phyloP scores from a whole-genome alignment of 2,797 vertebrate species.

The Chloroceryle inda region DNA sequence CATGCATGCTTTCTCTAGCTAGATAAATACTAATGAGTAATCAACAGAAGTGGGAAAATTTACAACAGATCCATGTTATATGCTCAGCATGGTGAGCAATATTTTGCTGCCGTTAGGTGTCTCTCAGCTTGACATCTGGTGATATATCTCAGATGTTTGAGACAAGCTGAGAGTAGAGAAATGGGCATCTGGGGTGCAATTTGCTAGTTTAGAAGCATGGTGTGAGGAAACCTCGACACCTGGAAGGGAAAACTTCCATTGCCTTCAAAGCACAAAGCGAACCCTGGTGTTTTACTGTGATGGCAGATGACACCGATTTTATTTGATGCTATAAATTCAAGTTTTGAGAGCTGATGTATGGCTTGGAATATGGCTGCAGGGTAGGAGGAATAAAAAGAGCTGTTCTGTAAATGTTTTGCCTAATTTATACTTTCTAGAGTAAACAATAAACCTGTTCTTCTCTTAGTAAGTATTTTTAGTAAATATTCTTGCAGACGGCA shows the following conservation, averaged over 20 bases:
- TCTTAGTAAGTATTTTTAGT: not conserved
- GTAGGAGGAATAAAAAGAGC: not conserved
- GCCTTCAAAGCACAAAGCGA: not conserved
- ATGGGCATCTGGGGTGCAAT: constrained; percentile 18
- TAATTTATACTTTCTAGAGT: not conserved
- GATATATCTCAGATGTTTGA: not conserved
- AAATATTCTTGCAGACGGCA: not conserved
- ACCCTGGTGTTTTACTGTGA: not conserved
- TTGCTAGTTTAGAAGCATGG: not conserved
- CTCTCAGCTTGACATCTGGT: constrained; percentile 14
- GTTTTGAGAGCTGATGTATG: not conserved
- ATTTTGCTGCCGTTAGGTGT: not conserved
- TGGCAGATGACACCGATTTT: constrained; percentile 1
- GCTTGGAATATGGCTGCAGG: not conserved
- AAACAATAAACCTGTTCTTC: not conserved
- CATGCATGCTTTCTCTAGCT: not conserved
- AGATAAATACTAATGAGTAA: constrained; percentile 8
- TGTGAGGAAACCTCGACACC: constrained; percentile 2
- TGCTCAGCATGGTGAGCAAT: not conserved
- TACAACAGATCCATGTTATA: not conserved
- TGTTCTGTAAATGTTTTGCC: not conserved
- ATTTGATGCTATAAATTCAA: not conserved
- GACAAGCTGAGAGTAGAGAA: not conserved
- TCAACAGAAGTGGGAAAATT: not conserved
- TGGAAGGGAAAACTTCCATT: constrained; percentile 1